Base-by-base conservation (phyloP, 2,888 invertebrate genomes). In the Gymnocheta viridis region DNA sequence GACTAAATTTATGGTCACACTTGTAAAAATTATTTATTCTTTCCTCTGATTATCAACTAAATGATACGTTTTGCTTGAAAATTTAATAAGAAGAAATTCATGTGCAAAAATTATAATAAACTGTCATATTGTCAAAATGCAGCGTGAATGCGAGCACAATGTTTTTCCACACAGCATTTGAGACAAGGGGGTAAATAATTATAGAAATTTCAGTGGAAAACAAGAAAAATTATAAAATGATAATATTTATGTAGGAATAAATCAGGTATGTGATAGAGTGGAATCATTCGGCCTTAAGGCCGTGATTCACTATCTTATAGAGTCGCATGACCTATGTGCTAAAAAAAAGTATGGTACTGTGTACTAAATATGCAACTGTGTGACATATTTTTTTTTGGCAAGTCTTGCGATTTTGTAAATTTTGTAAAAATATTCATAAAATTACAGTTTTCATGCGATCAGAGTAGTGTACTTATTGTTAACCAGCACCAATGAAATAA, bases 1-100 rank as follows among this genome's bases (percentile, higher is more conserved):
- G 27, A 49, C 76, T 80, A 80, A 84, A 84, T 80, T 60, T 84
- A 77, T 84, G 72, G 77, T 80, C 76, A 76, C 76, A 84, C 76
- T 80, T 84, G 80, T 77, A 77, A 80, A 76, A 77, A 32, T 51
- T 27, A 62, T 69, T 51, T 62, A 51, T 41, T 41, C 7, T 24
- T 49, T 27, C 4, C 51, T 54, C 60, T 77, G 80, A 77, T 84
- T 77, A 83, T 67, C 72, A 66, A 62, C 44, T 76, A 82, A 82
- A 74, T 82, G 79, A 79, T 44, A 79, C 17, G 67, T 80, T 83
- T 56, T 54, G 70, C 62, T 69, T 69, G 49, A 60, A 70, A 78
- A 54, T 56, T 22, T 19, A 73, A 72, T 58, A 60, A 56, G 51
- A 24, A 29, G 4, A 60, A 51, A 38, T 38, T 17, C 29, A 73